Conservation (phyloP, 2,797 vertebrate species). For the Fratercula arctica region DNA sequence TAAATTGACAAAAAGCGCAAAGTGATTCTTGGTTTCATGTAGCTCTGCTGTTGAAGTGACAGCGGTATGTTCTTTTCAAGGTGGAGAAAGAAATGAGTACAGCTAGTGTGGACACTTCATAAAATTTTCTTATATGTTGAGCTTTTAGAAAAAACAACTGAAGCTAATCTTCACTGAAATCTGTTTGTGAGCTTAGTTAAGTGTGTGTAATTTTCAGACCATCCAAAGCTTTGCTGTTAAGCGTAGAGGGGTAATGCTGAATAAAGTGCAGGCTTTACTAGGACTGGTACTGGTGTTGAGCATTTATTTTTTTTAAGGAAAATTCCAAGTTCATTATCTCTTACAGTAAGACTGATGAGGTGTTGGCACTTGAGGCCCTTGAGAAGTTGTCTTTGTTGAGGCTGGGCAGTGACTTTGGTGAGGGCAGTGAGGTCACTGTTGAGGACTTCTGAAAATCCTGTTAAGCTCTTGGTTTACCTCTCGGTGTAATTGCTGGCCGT, state of each 20-base stretch:
- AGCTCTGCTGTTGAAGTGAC: not conserved
- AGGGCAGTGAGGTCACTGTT: not conserved
- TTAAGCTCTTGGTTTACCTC: not conserved
- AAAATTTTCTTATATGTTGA: not conserved
- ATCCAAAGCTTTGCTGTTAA: not conserved
- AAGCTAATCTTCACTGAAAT: not conserved
- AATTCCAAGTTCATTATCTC: not conserved
- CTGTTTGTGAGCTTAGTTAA: not conserved
- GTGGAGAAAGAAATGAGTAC: not conserved
- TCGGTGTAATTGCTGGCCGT: fast-evolving
- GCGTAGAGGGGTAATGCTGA: fast-evolving
- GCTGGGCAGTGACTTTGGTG: not conserved
- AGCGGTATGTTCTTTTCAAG: not conserved
- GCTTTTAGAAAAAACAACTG: not conserved
- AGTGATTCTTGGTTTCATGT: not conserved
- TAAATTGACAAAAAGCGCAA: not conserved
- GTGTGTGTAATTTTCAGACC: not conserved
- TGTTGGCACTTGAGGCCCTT: not conserved
- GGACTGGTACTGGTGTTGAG: not conserved
- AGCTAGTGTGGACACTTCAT: not conserved
- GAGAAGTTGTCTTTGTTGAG: not conserved
- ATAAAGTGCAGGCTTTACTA: not conserved
- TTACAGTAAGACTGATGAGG: fast-evolving
- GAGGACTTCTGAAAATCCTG: not conserved
- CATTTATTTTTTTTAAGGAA: not conserved